phyloP scores from a whole-genome alignment of 2,113 vertebrate species.

The Xenus cinereus region DNA sequence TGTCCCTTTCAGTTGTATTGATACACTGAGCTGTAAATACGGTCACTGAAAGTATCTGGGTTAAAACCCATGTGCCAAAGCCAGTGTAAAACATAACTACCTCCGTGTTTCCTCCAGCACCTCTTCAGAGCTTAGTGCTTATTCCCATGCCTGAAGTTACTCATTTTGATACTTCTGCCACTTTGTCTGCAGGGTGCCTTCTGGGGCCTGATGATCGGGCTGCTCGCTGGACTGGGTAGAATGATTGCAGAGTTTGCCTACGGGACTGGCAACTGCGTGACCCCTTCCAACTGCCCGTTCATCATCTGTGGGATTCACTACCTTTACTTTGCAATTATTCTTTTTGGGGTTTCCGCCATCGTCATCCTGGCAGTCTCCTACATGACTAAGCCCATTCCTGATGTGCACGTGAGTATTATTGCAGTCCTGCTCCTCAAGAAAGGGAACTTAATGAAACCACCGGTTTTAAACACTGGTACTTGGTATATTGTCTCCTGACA shows the following conservation, averaged over 20 bases:
- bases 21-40: not conserved
- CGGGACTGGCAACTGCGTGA: constrained; percentile 85
- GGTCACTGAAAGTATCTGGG: not conserved
- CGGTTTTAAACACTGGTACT: not conserved
- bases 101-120: not conserved
- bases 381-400: constrained; percentile 90
- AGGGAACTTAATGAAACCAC: not conserved
- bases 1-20: not conserved
- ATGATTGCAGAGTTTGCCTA: constrained; percentile 92
- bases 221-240: constrained; percentile 79
- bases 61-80: not conserved
- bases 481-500: not conserved
- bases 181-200: constrained; percentile 87
- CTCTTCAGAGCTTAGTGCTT: not conserved
- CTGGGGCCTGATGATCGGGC: constrained; percentile 84
- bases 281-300: constrained; percentile 84
- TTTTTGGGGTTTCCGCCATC: constrained; percentile 75
- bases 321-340: constrained; percentile 92
- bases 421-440: not conserved
- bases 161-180: not conserved
- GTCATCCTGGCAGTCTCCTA: constrained; percentile 83
- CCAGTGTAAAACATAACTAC: not conserved
- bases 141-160: not conserved
- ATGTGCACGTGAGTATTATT: constrained; percentile 84
- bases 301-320: constrained; percentile 96